Conservation (phyloP, 2,797 vertebrate genomes). For the Erithacus rubecula region DNA sequence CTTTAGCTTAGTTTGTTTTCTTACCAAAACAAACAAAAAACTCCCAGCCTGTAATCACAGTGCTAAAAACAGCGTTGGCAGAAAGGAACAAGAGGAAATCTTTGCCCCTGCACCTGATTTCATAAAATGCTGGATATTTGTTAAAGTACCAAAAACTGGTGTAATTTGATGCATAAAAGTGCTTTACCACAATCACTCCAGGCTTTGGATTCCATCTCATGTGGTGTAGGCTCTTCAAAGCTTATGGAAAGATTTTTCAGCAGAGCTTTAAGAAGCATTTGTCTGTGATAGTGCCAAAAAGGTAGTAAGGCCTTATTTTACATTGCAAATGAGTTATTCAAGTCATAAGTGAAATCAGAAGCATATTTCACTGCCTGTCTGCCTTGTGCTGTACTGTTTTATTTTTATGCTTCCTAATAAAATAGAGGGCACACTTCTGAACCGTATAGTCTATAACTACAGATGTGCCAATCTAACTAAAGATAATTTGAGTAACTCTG, state of each 20-base stretch:
- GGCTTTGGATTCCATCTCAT: background rate
- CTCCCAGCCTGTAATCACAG: accelerated
- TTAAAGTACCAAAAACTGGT: background rate
- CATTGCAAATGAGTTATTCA: conserved; percentile 69
- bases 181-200: background rate
- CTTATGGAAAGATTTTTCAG: conserved; percentile 2
- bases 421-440: conserved; percentile 68
- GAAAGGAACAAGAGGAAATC: background rate
- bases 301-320: conserved; percentile 63
- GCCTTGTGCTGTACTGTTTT: conserved; percentile 47
- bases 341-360: conserved; percentile 70
- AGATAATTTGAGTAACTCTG: conserved; percentile 62
- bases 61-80: background rate
- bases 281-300: conserved; percentile 27
- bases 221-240: background rate
- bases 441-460: conserved; percentile 57
- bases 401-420: conserved; percentile 72
- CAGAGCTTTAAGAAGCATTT: conserved; percentile 14
- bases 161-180: background rate
- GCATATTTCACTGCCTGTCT: conserved; percentile 70
- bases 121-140: background rate
- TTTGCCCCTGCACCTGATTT: background rate
- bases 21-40: background rate
- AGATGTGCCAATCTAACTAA: conserved; percentile 55
- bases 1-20: background rate